Evolutionary conservation across 2,888 invertebrate genomes (phyloP).

Genomic region (Lymantria dispar): DNA sequence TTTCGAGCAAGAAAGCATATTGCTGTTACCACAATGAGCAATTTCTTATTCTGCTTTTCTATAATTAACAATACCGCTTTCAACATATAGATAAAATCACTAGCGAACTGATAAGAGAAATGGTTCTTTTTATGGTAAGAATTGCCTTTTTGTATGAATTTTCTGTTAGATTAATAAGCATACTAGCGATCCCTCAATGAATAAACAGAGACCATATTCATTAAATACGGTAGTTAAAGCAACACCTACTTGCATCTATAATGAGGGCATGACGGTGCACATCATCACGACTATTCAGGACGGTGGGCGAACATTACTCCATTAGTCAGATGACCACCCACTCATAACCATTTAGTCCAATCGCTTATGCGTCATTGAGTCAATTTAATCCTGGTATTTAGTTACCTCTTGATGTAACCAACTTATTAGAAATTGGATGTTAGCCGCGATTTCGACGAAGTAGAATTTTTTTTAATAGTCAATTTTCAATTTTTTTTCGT

Average conservation of each 20-base stretch:
- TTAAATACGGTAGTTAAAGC: not conserved
- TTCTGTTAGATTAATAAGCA: too few species aligned
- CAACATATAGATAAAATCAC: too few species aligned
- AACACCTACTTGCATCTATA: conserved; percentile 19
- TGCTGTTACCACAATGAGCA: too few species aligned
- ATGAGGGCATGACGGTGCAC: conserved; percentile 25
- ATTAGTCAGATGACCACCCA: conserved; percentile 32
- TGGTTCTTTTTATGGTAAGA: too few species aligned
- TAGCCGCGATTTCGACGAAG: too few species aligned
- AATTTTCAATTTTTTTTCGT: too few species aligned
- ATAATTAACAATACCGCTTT: too few species aligned
- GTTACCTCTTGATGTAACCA: conserved; percentile 9
- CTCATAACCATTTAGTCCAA: conserved; percentile 36
- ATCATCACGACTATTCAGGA: conserved; percentile 7
- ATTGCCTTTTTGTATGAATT: too few species aligned
- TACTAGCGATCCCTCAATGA: not conserved
- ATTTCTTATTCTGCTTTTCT: too few species aligned
- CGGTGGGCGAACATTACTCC: conserved; percentile 12
- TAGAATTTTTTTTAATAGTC: too few species aligned
- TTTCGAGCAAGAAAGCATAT: too few species aligned
- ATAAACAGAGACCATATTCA: not conserved
- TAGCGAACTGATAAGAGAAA: too few species aligned
- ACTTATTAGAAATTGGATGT: not conserved
- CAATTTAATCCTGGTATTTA: conserved; percentile 21
- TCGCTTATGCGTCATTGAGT: conserved; percentile 40